These are phyloP conservation scores for Polymixis lichenea DNA, from an alignment of 2,888 invertebrate genomes.

Conservation along the genomic window DNA sequence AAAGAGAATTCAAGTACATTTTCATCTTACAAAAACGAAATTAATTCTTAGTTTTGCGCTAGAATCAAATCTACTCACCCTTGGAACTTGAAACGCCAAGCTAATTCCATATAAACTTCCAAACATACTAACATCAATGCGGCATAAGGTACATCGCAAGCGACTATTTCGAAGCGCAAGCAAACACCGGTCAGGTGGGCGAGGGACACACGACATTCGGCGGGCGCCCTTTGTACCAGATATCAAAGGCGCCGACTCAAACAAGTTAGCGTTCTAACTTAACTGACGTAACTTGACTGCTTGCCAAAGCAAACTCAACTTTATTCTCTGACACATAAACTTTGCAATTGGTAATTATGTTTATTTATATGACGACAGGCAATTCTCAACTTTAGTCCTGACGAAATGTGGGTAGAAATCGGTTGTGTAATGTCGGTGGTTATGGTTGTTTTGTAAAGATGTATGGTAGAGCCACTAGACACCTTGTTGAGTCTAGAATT, in stretches of 20 bases:
- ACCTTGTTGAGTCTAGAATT: slow-evolving; percentile 87
- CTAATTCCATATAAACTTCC: slow-evolving; percentile 34
- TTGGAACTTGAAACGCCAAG: slow-evolving; percentile 23
- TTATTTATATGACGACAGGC: background rate
- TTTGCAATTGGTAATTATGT: background rate
- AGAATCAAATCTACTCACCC: background rate
- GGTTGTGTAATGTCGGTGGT: slow-evolving; percentile 31
- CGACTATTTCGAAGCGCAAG: slow-evolving; percentile 68
- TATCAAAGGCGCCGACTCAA: slow-evolving; percentile 88
- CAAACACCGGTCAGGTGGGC: slow-evolving; percentile 88
- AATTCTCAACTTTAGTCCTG: background rate
- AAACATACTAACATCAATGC: slow-evolving; percentile 48
- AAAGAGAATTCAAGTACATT: background rate
- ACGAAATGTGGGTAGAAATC: background rate
- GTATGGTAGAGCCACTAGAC: slow-evolving; percentile 79
- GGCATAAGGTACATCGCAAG: slow-evolving; percentile 57
- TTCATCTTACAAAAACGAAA: too few species aligned
- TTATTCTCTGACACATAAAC: fast-evolving
- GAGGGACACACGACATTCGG: slow-evolving; percentile 85
- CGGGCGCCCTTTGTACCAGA: slow-evolving; percentile 86
- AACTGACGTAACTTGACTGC: slow-evolving; percentile 61
- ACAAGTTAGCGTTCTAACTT: slow-evolving; percentile 70
- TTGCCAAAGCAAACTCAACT: slow-evolving; percentile 43
- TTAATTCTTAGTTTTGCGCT: background rate
- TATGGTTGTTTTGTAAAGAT: slow-evolving; percentile 59